Evolutionary conservation across 1,140 invertebrate species (phyloP).

Genomic region (Nixonia krombeini): DNA sequence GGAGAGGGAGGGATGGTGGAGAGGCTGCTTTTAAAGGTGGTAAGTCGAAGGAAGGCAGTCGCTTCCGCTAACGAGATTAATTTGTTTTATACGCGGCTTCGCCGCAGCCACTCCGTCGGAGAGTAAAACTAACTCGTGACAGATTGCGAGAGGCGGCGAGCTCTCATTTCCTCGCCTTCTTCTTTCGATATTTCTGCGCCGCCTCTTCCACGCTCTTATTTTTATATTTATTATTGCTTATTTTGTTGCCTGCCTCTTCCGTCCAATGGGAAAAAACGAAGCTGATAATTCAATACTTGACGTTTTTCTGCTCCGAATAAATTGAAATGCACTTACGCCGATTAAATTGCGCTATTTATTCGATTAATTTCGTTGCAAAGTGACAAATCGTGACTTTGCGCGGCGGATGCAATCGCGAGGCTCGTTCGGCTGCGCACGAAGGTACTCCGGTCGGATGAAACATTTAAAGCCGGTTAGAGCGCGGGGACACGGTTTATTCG

Average conservation of each 20-base stretch:
- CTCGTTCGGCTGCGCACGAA: too few species aligned
- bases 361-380: background rate
- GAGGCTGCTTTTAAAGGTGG: constrained; percentile 43
- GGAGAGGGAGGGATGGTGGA: too few species aligned
- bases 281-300: constrained; percentile 29
- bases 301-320: background rate
- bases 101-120: constrained; percentile 54
- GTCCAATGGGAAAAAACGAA: constrained; percentile 40
- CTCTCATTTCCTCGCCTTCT: constrained; percentile 40
- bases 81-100: constrained; percentile 65
- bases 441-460: too few species aligned
- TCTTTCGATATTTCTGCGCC: constrained; percentile 16
- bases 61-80: constrained; percentile 65
- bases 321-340: background rate
- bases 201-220: constrained; percentile 41
- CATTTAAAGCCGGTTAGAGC: too few species aligned
- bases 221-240: constrained; percentile 46
- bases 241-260: constrained; percentile 42
- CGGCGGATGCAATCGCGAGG: too few species aligned
- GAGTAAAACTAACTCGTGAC: constrained; percentile 61
- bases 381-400: background rate
- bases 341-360: background rate
- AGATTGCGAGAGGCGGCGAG: constrained; percentile 55
- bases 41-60: constrained; percentile 51
- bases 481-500: too few species aligned